Evolutionary conservation across 2,888 invertebrate species (phyloP), one percentile per base, ranked within the genome.

Genomic region (Dilophus febrilis): DNA sequence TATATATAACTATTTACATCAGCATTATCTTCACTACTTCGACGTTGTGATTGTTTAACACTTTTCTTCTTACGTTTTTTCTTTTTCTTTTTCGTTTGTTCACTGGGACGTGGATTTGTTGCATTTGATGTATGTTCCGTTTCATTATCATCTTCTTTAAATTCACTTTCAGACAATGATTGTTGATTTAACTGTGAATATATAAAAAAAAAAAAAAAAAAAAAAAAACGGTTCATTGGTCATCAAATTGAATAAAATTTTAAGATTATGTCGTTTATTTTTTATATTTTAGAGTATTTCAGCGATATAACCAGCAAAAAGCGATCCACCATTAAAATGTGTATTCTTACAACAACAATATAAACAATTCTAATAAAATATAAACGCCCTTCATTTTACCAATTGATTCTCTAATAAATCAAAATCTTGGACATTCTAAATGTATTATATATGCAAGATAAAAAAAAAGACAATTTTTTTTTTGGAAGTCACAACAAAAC

Each of bases 71-170:
- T 79, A 53, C 70, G 71, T 55, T 72, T 72, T 52, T 69, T 75
- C 55, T 72, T 72, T 47, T 71, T 73, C 41, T 70, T 65, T 44
- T 70, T 68, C 3, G 63, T 58, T 27, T 66, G 63, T 43, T 66
- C 66, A 38, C 65, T 63, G 40, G 57, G 58, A 41, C 59, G 55
- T 35, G 59, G 62, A 28, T 66, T 66, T 47, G 67, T 64, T 11
- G 71, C 67, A 28, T 67, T 64, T 8, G 70, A 67, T 17, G 71
- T 69, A 48, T 64, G 63, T 48, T 74, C 72, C 22, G 71, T 72
- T 52, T 74, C 71, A 51, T 71, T 69, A 51, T 77, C 76, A 51
- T 76, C 76, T 51, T 75, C 76, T 54, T 76, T 74, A 6, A 73
- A 72, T 57, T 77, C 77, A 46, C 74, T 75, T 51, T 77, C 78